Percentiles rank a stretch among this genome's conserved stretches.
phyloP scores from a whole-genome alignment of 1,140 invertebrate species.

The Papilio glaucus region DNA sequence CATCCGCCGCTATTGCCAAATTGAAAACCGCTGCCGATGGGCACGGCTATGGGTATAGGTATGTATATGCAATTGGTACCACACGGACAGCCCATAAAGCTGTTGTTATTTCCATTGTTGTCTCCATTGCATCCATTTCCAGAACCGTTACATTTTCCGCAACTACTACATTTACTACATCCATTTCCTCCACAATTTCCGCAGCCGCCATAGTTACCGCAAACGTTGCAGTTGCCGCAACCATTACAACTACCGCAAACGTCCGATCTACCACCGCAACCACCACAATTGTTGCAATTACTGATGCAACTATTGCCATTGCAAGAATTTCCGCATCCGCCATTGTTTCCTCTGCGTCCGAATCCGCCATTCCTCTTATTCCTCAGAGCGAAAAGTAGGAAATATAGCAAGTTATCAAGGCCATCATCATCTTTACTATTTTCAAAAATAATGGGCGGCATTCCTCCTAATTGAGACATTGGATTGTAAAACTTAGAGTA shows the following conservation, averaged over 20 bases:
- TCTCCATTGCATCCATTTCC: not conserved
- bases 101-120: constrained; percentile 18
- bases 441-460: constrained; percentile 50
- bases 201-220: constrained; percentile 25
- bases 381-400: constrained; percentile 55
- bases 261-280: constrained; percentile 21
- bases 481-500: constrained; percentile 38
- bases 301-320: constrained; percentile 28
- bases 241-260: constrained; percentile 33
- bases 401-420: constrained; percentile 53
- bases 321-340: constrained; percentile 26
- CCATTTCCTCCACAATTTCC: constrained; percentile 25
- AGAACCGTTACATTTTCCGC: constrained; percentile 9
- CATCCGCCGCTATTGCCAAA: constrained; percentile 30
- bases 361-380: constrained; percentile 42
- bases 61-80: constrained; percentile 32
- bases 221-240: constrained; percentile 33
- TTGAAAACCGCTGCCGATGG: constrained; percentile 10
- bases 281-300: constrained; percentile 19
- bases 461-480: constrained; percentile 24
- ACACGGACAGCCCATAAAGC: constrained; percentile 19
- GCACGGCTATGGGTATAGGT: constrained; percentile 31
- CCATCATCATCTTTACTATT: constrained; percentile 53
- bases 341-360: constrained; percentile 16
- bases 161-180: constrained; percentile 22